phyloP scores from a whole-genome alignment of 2,113 vertebrate species.

The Engystomops pustulosus region DNA sequence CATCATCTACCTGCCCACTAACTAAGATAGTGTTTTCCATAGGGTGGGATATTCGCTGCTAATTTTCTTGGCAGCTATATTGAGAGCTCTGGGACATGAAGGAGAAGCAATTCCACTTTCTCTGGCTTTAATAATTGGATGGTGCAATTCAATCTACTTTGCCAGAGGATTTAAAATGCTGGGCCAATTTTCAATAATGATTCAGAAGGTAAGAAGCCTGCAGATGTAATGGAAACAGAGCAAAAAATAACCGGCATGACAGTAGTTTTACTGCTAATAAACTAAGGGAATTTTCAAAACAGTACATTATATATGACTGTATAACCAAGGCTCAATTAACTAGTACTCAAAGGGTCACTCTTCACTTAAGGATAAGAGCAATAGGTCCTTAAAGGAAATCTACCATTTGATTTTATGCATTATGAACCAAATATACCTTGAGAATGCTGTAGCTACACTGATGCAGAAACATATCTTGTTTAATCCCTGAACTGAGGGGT shows the following conservation, averaged over 20 bases:
- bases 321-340: background rate
- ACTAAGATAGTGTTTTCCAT: conserved; percentile 53
- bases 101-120: conserved; percentile 60
- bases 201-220: conserved; percentile 56
- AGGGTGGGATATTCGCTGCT: conserved; percentile 61
- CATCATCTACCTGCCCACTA: background rate
- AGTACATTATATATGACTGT: background rate
- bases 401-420: too few relatives aligned
- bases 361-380: too few relatives aligned
- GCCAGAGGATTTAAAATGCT: conserved; percentile 61
- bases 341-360: background rate
- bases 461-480: too few relatives aligned
- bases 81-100: conserved; percentile 31
- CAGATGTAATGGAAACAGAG: conserved; percentile 8
- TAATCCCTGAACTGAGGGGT: too few relatives aligned
- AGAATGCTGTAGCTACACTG: too few relatives aligned
- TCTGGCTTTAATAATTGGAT: conserved; percentile 57
- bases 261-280: background rate
- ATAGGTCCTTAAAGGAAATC: too few relatives aligned
- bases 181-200: conserved; percentile 61
- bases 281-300: background rate
- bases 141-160: conserved; percentile 60
- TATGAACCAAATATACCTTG: too few relatives aligned
- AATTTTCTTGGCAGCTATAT: conserved; percentile 61
- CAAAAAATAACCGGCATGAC: background rate